phyloP scores from a whole-genome alignment of 2,113 vertebrate genomes.

The Syngnathus floridae region DNA sequence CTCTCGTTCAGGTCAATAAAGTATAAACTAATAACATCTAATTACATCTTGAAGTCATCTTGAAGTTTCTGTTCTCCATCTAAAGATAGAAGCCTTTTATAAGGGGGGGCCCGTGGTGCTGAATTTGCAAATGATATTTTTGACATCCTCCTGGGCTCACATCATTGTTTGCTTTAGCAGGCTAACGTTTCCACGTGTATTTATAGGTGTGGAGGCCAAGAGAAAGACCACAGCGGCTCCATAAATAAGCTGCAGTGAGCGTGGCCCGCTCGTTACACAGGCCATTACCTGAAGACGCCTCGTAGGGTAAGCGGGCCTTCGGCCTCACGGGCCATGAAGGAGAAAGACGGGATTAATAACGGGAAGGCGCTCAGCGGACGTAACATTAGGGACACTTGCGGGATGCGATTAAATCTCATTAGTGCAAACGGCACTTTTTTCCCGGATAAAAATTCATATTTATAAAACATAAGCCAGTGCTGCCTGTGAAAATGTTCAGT shows the following conservation, averaged over 20 bases:
- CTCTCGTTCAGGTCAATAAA: constrained; percentile 30
- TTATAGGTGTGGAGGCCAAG: constrained; percentile 60
- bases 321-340: constrained; percentile 28
- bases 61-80: constrained; percentile 35
- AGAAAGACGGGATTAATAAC: constrained; percentile 47
- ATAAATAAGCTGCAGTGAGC: constrained; percentile 60
- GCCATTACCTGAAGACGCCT: constrained; percentile 62
- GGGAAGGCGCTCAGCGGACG: too few relatives aligned
- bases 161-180: constrained; percentile 67
- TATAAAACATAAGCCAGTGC: constrained; percentile 43
- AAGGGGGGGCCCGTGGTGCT: constrained; percentile 40
- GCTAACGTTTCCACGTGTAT: constrained; percentile 56
- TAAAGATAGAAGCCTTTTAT: constrained; percentile 34
- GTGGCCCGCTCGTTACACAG: constrained; percentile 66
- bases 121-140: constrained; percentile 65
- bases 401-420: background rate
- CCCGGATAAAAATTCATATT: constrained; percentile 37
- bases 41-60: constrained; percentile 42
- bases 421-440: constrained; percentile 30
- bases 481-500: constrained; percentile 10
- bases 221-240: constrained; percentile 63
- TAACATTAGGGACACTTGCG: background rate
- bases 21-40: constrained; percentile 25
- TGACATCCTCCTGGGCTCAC: constrained; percentile 43
- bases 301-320: constrained; percentile 34